Percentiles rank a stretch among this genome's conserved stretches.
phyloP scores from a whole-genome alignment of 2,888 invertebrate species.

The Cremastinae sp. region DNA sequence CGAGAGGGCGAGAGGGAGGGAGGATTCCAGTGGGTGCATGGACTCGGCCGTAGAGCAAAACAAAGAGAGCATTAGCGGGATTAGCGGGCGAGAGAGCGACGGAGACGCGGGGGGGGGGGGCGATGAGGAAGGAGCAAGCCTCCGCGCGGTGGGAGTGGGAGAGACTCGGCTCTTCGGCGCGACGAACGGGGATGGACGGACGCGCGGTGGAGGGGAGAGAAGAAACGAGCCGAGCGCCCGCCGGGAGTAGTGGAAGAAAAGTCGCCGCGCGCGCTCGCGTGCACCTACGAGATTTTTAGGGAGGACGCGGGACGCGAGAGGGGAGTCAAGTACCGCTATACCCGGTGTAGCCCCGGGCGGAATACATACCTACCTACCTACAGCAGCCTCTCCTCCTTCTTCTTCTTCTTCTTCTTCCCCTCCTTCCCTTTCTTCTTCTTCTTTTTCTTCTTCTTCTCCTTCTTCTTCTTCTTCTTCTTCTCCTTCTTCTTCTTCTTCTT shows the following conservation, averaged over 20 bases:
- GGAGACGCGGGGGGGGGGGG: constrained; percentile 33
- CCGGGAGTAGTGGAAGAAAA: constrained; percentile 49
- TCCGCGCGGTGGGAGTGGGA: too few relatives aligned
- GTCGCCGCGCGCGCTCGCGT: constrained; percentile 46
- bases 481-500: constrained; percentile 25
- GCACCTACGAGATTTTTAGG: constrained; percentile 38
- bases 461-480: constrained; percentile 39
- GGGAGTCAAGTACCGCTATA: constrained; percentile 78
- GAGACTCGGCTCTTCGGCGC: too few relatives aligned
- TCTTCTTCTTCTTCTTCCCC: constrained; percentile 42
- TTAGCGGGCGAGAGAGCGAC: constrained; percentile 17
- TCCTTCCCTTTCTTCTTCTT: constrained; percentile 49
- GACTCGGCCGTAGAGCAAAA: constrained; percentile 25
- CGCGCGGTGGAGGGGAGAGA: neutral
- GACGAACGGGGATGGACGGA: constrained; percentile 13
- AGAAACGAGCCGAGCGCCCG: neutral
- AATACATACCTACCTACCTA: constrained; percentile 79
- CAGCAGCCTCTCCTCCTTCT: constrained; percentile 53
- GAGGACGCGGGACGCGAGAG: constrained; percentile 61
- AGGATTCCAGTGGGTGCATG: constrained; percentile 51
- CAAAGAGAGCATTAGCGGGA: constrained; percentile 3
- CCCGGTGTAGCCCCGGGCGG: constrained; percentile 76
- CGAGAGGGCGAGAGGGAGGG: constrained; percentile 47
- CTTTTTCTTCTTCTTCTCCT: constrained; percentile 55
- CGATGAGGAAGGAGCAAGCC: constrained; percentile 26